These are phyloP conservation scores for Terrapene triunguis DNA, from an alignment of 2,113 vertebrate species.

Conservation along the genomic window DNA sequence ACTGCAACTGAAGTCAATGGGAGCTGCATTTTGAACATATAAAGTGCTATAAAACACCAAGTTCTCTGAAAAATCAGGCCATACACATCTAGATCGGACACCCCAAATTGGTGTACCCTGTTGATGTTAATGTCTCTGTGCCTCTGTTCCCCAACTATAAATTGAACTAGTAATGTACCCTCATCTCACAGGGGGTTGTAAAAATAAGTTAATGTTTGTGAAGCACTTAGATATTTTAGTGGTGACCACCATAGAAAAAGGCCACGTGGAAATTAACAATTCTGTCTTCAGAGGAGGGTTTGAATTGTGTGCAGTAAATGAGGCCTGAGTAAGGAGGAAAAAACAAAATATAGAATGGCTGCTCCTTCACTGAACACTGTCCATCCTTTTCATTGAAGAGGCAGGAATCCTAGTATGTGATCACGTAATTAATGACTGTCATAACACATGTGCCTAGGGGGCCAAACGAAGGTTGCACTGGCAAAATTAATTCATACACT, in stretches of 20 bases:
- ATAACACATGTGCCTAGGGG: neutral
- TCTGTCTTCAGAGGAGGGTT: neutral
- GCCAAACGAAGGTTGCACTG: neutral
- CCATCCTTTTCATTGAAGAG: neutral
- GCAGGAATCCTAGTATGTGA: neutral
- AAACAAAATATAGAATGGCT: neutral
- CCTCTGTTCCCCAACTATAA: neutral
- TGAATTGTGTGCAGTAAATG: neutral
- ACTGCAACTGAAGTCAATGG: neutral
- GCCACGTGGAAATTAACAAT: neutral
- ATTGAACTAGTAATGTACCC: neutral
- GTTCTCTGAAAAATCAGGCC: neutral
- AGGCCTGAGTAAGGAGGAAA: neutral
- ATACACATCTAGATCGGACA: neutral
- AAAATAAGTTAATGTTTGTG: neutral
- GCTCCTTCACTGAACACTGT: neutral
- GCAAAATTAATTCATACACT: neutral
- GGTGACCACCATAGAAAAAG: neutral
- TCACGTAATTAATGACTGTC: neutral
- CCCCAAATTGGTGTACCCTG: neutral
- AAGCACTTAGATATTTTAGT: neutral
- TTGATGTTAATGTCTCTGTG: neutral
- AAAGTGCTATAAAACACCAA: neutral
- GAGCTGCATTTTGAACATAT: neutral
- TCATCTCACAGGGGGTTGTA: neutral